phyloP scores from a whole-genome alignment of 2,797 vertebrate species.

The Apogon hyalosoma region DNA sequence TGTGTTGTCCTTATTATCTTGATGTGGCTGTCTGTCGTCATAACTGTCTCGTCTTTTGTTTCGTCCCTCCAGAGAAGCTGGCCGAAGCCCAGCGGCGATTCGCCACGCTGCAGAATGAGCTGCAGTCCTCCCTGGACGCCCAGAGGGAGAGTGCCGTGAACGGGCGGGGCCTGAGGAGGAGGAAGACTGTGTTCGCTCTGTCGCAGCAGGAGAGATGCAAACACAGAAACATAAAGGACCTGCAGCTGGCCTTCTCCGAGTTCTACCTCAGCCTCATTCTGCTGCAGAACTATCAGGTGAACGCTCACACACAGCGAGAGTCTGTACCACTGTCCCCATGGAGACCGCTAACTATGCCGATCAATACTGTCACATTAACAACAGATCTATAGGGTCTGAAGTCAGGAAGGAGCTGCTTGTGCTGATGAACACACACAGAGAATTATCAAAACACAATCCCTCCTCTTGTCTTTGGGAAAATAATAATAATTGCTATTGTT shows the following conservation, averaged over 20 bases:
- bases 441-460: too few relatives aligned
- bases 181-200: constrained; percentile 94
- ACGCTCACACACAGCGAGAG: constrained; percentile 78
- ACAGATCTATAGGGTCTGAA: too few relatives aligned
- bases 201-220: constrained; percentile 96
- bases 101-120: constrained; percentile 95
- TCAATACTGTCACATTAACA: too few relatives aligned
- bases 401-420: too few relatives aligned
- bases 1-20: not conserved
- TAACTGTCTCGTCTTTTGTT: not conserved
- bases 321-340: too few relatives aligned
- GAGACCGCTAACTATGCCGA: too few relatives aligned
- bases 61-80: constrained; percentile 89
- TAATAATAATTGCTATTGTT: too few relatives aligned
- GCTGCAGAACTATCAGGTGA: constrained; percentile 93
- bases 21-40: not conserved
- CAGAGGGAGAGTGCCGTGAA: constrained; percentile 91
- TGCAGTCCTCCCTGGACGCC: constrained; percentile 95
- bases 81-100: constrained; percentile 96
- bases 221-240: constrained; percentile 95
- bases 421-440: too few relatives aligned
- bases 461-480: too few relatives aligned
- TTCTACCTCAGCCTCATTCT: constrained; percentile 99
- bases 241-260: constrained; percentile 99
- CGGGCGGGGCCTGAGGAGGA: constrained; percentile 85